Evolutionary conservation across 2,888 invertebrate genomes (phyloP).

Genomic region (Orthonevra nobilis): DNA sequence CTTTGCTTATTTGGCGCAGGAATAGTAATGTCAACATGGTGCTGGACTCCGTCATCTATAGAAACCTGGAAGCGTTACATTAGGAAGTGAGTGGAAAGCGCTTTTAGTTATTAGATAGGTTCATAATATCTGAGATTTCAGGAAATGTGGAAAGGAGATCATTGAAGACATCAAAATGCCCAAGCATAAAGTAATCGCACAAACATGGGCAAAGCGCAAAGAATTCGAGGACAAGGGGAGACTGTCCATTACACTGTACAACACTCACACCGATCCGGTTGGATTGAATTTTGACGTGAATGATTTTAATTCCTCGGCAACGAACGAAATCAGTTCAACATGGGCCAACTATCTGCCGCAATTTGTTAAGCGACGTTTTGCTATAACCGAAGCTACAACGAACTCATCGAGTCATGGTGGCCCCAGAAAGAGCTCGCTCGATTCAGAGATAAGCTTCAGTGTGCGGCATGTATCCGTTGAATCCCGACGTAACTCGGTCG

Average conservation of each 20-base stretch:
- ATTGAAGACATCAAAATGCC: constrained; percentile 87
- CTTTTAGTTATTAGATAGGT: not conserved
- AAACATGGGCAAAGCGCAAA: constrained; percentile 93
- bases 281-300: constrained; percentile 86
- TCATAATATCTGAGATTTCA: constrained; percentile 75
- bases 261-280: constrained; percentile 94
- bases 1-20: constrained; percentile 92
- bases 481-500: constrained; percentile 91
- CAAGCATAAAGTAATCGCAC: constrained; percentile 95
- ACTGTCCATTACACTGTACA: constrained; percentile 92
- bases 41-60: constrained; percentile 93
- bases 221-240: constrained; percentile 91
- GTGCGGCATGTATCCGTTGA: constrained; percentile 91
- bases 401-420: constrained; percentile 83
- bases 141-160: constrained; percentile 86
- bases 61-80: constrained; percentile 93
- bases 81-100: constrained; percentile 83
- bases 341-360: constrained; percentile 96
- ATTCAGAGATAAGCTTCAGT: constrained; percentile 88
- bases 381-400: constrained; percentile 83
- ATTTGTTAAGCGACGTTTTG: constrained; percentile 91
- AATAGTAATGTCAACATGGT: constrained; percentile 95
- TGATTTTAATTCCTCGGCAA: constrained; percentile 86
- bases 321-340: constrained; percentile 92
- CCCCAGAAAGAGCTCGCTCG: constrained; percentile 84